Evolutionary conservation across 2,888 invertebrate species (phyloP), one percentile per base, ranked within the genome.

Genomic region (Eupithecia inturbata): DNA sequence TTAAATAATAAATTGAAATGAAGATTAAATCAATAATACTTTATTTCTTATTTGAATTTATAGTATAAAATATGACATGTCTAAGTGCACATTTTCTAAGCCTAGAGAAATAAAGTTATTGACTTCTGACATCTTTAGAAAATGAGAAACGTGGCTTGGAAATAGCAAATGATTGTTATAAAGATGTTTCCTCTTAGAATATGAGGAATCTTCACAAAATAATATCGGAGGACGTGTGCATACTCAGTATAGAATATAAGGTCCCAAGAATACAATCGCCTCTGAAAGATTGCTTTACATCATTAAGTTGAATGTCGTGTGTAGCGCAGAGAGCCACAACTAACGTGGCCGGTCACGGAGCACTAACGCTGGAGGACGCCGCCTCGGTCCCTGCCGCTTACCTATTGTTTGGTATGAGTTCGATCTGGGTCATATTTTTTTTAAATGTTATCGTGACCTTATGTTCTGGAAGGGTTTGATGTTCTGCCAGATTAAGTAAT

Each of bases 331-430:
- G 95, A 96, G 80, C 83, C 87, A 0, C 83, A 91, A 39, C 84
- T 95, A 45, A 72, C 88, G 1, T 97, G 97, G 97, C 92, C 95
- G 7, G 93, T 97, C 0, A 97, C 97, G 0, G 95, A 95, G 0
- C 82, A 92, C 9, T 97, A 97, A 95, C 93, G 1, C 83, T 97
- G 19, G 95, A 96, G 85, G 96, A 97, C 75, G 97, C 97, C 4
- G 96, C 97, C 0, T 96, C 97, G 0, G 95, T 97, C 1, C 97
- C 97, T 0, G 95, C 97, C 53, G 96, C 97, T 1, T 89, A 83
- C 39, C 72, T 91, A 91, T 74, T 87, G 85, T 75, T 79, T 90
- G 77, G 91, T 90, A 80, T 85, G 22, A 53, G 10, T 22, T 22
- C 53, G 22, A 53, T 10, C 22, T n/a, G 1, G 4, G 41, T 41